Conservation (phyloP, 1,140 invertebrate genomes). For the Nixonia krombeini region DNA sequence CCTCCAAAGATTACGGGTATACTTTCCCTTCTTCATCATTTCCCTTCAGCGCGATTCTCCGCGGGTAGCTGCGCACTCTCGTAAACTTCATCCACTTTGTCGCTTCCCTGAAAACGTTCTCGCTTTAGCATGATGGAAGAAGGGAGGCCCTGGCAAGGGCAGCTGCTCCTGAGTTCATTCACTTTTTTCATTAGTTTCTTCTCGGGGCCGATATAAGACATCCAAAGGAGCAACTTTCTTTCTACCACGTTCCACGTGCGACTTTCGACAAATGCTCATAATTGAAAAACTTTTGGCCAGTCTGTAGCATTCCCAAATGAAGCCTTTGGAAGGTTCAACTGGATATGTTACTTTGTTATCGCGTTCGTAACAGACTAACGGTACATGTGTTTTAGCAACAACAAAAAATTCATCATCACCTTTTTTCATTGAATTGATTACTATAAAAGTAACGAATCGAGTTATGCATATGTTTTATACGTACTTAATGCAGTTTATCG, state of each 20-base stretch:
- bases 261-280: constrained; percentile 13
- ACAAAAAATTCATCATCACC: no score
- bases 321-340: no score
- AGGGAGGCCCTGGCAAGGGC: constrained; percentile 15
- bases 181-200: constrained; percentile 24
- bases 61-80: not conserved
- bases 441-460: no score
- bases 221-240: constrained; percentile 23
- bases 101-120: not conserved
- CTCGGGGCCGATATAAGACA: constrained; percentile 6
- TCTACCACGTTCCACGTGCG: constrained; percentile 15
- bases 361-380: no score
- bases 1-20: no score
- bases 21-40: not conserved
- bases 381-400: no score
- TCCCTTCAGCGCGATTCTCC: not conserved
- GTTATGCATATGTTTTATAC: no score
- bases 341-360: no score
- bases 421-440: no score
- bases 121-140: not conserved
- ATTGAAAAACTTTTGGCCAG: constrained; percentile 1
- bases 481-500: no score
- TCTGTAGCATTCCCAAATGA: no score
- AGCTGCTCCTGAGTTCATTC: constrained; percentile 22
- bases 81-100: constrained; percentile 14